Base-by-base conservation (phyloP, 2,113 vertebrate genomes). In the Ardeotis arabs region DNA sequence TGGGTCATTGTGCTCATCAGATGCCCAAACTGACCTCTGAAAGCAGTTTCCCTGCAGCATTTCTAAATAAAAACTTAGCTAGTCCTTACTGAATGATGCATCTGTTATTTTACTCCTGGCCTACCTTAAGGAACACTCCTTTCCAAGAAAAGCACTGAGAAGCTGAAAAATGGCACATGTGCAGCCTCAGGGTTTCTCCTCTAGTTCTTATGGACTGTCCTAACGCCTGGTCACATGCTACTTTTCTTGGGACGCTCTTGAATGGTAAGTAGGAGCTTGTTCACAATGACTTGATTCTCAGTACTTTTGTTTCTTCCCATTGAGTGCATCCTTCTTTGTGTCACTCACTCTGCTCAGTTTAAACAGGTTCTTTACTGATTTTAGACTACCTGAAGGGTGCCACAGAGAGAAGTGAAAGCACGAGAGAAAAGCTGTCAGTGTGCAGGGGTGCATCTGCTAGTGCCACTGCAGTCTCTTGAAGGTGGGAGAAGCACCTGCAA, bases 41-140 rank as follows among this genome's bases (percentile, higher is more conserved):
- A 85, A 89, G 33, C 15, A 55, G 20, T 70, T 95, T 90, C 18
- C 22, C 49, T 79, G 49, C 21, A 92, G 47, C 25, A n/a, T 60
- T 83, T 88, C 62, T 62, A 85, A 89, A 81, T 73, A 93, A 79
- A 91, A 89, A 14, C n/a, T 68, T 84, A 56, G 13, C 56, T 89
- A 66, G 68, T 73, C 75, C 75, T 89, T 56, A 52, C 17, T 56
- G 70, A 55, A 44, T 0, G 7, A 59, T 45, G 33, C 31, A 59
- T 69, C 49, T 95, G 56, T 88, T 90, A n/a, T 41, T 94, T 94
- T 50, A 56, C 60, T 94, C 29, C 49, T 94, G 76, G n/a, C 24
- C 44, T 86, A 55, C 59, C 49, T 80, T 60, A 67, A 67, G 45
- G 21, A 75, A 8, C 21, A 16, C 24, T 73, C 25, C 58, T 89